Base-by-base conservation (phyloP, 2,888 invertebrate species). In the Campaea margaritaria region DNA sequence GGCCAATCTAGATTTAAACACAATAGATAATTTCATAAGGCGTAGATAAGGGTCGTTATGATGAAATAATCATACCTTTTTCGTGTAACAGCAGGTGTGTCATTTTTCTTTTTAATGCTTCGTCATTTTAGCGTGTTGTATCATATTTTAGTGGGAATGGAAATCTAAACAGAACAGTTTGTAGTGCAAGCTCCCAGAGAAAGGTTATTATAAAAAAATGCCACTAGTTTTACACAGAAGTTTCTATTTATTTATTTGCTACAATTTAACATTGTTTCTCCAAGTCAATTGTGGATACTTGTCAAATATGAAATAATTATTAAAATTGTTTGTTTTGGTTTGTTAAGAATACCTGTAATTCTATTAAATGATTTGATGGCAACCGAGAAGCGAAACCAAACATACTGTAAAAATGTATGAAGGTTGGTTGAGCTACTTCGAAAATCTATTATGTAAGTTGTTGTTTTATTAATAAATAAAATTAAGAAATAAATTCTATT, bases 31-130 rank as follows among this genome's bases (percentile, higher is more conserved):
- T 21, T 21, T 5, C 21, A 21, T 21, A 21, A 21, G 21, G 21
- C n/a, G 13, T 27, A 28, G 48, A 49, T 49, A 56, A 48, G 47
- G 42, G 48, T 21, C 11, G 42, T 36, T 15, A 44, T 56, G 55
- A 58, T 42, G 51, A 47, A 51, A 51, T 50, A 50, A 39, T 41
- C n/a, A 27, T 13, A 21, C 14, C 13, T 11, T 41, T 58, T 46
- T 41, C 45, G 46, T 11, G 15, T 10, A 13, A 13, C 28, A 43
- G 14, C 2, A 31, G 10, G 46, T 53, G 39, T 39, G 31, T 34
- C 47, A 54, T 48, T 42, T 31, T 47, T 21, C 34, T 21, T 36
- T 16, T 11, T 21, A 42, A 4, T 13, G 16, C 3, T 42, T 16
- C 13, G 41, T 47, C 53, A 54, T 45, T 27, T 7, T 7, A 27